A percentile compares a stretch with the other conserved stretches of the same genome.
Conservation (phyloP, 2,797 vertebrate genomes). For the Semaprochilodus insignis region DNA sequence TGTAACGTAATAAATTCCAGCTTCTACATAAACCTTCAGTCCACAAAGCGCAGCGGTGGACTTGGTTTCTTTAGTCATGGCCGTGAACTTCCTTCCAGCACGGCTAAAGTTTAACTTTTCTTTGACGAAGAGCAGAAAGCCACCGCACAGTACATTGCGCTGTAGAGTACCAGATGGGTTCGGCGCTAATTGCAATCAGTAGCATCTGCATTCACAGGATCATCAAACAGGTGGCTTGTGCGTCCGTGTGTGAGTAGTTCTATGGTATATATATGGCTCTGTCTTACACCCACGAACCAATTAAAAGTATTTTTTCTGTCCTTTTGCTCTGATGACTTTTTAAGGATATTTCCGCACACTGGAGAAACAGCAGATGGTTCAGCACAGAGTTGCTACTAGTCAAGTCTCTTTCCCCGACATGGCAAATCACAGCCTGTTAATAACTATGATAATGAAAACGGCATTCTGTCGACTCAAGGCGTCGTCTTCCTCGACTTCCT, state of each 20-base stretch:
- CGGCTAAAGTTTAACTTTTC: background rate
- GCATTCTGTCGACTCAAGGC: background rate
- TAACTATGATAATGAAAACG: constrained; percentile 29
- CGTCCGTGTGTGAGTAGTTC: constrained; percentile 13
- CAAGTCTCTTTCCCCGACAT: constrained; percentile 42
- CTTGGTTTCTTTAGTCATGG: background rate
- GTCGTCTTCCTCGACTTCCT: background rate
- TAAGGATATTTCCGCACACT: constrained; percentile 70
- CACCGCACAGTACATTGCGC: background rate
- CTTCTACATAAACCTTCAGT: constrained; percentile 5
- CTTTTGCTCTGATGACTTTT: constrained; percentile 73
- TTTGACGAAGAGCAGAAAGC: background rate
- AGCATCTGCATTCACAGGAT: constrained; percentile 1
- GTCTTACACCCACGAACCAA: constrained; percentile 64
- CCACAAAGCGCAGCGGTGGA: background rate
- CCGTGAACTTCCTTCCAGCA: background rate
- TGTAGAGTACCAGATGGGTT: background rate
- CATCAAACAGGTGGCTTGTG: constrained; percentile 11
- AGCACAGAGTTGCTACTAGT: constrained; percentile 56
- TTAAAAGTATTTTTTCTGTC: constrained; percentile 79
- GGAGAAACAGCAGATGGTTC: constrained; percentile 77
- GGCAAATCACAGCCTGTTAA: constrained; percentile 36
- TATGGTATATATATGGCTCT: constrained; percentile 57
- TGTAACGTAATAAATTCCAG: background rate
- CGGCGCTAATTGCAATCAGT: constrained; percentile 11